Evolutionary conservation across 64 coral and sea anemone species (phyloP).

Genomic region (Pocillopora damicornis): DNA sequence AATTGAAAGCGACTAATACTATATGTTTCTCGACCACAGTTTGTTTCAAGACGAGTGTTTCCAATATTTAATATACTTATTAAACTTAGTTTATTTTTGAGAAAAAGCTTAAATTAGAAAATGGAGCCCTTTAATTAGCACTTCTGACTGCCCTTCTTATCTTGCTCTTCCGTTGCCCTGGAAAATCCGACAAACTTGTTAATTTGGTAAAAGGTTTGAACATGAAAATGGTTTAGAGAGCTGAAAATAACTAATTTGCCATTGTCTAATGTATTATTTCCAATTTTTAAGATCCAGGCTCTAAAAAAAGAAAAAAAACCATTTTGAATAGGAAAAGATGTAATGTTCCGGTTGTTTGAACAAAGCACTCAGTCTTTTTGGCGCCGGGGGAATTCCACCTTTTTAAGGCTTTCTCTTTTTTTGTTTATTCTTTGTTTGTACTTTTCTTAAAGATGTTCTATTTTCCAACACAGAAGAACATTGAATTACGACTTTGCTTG

Average conservation of each 20-base stretch:
- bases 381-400: not conserved
- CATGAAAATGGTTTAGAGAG: not conserved
- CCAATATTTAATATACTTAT: not conserved
- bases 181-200: not conserved
- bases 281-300: not conserved
- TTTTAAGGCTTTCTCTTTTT: not conserved
- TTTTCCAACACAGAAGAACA: not conserved
- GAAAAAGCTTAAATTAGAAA: not conserved
- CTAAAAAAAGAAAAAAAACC: not conserved
- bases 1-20: not conserved
- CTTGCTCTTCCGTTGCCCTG: not conserved
- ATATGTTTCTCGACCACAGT: not conserved
- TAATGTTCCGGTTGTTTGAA: not conserved
- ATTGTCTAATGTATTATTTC: not conserved
- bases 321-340: not conserved
- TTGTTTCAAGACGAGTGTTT: not conserved
- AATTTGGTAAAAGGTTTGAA: not conserved
- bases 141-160: not conserved
- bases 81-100: not conserved
- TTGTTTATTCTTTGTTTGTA: slow-evolving; percentile 8
- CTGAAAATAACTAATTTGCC: slow-evolving; percentile 4
- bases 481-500: not conserved
- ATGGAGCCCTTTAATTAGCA: slow-evolving; percentile 4
- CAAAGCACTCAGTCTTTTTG: not conserved
- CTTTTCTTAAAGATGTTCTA: not conserved